These are phyloP conservation scores for Heliconius hewitsoni DNA, from an alignment of 1,140 invertebrate species.

Conservation along the genomic window DNA sequence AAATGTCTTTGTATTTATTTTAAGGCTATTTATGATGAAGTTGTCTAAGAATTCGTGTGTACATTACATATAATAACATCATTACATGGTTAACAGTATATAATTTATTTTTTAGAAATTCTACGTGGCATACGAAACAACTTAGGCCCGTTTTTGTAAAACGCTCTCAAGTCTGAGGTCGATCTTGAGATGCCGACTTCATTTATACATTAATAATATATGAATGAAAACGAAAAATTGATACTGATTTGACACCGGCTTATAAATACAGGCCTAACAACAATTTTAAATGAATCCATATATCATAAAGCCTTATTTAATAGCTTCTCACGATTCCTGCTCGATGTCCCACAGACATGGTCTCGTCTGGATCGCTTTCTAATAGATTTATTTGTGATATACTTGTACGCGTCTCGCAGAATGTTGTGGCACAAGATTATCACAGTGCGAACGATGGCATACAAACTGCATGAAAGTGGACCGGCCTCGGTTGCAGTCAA, in stretches of 20 bases:
- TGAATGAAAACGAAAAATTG: no score
- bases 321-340: constrained; percentile 44
- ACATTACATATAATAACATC: no score
- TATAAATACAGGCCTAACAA: not conserved
- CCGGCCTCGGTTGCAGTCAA: constrained; percentile 47
- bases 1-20: constrained; percentile 16
- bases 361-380: constrained; percentile 64
- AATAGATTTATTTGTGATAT: constrained; percentile 63
- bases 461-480: constrained; percentile 66
- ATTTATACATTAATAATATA: no score
- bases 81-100: not conserved
- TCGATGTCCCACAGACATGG: constrained; percentile 55
- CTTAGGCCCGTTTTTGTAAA: no score
- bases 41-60: no score
- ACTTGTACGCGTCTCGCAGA: constrained; percentile 42
- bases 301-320: constrained; percentile 40
- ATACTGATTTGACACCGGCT: no score
- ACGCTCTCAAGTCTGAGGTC: no score
- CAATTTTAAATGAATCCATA: not conserved
- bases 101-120: not conserved
- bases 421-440: constrained; percentile 46
- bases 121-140: not conserved
- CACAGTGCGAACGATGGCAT: constrained; percentile 45
- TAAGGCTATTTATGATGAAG: not conserved
- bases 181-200: no score